These are phyloP conservation scores for Beris morrisii DNA, from an alignment of 2,888 invertebrate genomes.

Conservation along the genomic window DNA sequence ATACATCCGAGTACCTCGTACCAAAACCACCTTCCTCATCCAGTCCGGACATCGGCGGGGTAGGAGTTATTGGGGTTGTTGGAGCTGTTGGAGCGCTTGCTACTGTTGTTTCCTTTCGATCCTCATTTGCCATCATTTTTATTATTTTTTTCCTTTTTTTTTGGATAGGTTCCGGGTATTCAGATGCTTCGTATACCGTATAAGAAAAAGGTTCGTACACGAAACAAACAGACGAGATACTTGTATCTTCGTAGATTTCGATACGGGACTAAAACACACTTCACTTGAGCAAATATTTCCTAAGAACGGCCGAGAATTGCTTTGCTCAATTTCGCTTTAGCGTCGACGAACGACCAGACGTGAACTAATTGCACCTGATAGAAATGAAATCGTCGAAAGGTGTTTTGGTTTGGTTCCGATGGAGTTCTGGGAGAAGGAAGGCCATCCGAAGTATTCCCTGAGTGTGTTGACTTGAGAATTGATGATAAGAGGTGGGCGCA, in stretches of 20 bases:
- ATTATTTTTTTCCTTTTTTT: too few relatives aligned
- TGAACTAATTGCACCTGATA: constrained; percentile 24
- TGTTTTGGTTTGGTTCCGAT: background rate
- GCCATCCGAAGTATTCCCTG: constrained; percentile 3
- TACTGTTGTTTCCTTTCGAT: constrained; percentile 8
- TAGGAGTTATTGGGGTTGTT: background rate
- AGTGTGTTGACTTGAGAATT: constrained; percentile 3
- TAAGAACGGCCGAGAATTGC: too few relatives aligned
- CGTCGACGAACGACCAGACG: constrained; percentile 10
- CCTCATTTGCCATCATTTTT: too few relatives aligned
- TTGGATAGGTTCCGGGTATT: too few relatives aligned
- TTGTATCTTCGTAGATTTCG: background rate
- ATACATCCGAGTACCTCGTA: constrained; percentile 3
- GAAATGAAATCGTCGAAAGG: constrained; percentile 21
- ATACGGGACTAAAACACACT: background rate
- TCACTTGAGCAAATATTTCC: too few relatives aligned
- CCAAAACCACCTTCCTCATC: constrained; percentile 13
- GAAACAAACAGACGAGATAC: background rate
- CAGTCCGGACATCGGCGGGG: background rate
- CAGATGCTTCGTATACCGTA: too few relatives aligned
- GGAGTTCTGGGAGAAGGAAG: background rate
- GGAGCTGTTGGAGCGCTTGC: constrained; percentile 20
- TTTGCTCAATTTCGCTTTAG: too few relatives aligned
- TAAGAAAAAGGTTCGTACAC: too few relatives aligned
- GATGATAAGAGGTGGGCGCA: constrained; percentile 13